Evolutionary conservation across 1,140 invertebrate species (phyloP), one percentile per base, ranked within the genome.

Genomic region (Matsumurasca onukii): DNA sequence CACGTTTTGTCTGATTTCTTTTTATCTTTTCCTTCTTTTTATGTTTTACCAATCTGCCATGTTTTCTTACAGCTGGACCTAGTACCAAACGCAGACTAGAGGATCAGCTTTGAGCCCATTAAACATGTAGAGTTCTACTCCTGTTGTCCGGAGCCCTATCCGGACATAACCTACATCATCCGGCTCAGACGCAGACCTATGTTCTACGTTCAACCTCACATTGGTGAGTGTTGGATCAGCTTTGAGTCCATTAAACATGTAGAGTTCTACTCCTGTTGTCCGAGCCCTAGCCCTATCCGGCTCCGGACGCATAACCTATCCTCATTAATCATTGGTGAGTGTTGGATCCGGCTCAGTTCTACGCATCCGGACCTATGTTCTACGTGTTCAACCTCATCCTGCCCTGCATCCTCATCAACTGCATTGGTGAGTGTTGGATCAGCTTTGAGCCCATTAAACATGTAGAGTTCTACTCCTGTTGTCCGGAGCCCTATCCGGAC

Each of bases 341-440:
- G 17, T n/a, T n/a, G 71, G 91, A 90, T 2, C 12, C 86, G 87
- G n/a, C n/a, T n/a, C n/a, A n/a, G n/a, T n/a, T n/a, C n/a, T n/a
- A n/a, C n/a, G n/a, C n/a, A n/a, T n/a, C n/a, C n/a, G n/a, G n/a
- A n/a, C n/a, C n/a, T n/a, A 86, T 95, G 83, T 96, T 95, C 78
- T 96, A 95, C 78, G 90, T 96, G 12, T 95, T 95, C 82, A 95
- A 95, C 77, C 84, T 95, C 68, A 93, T 95, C 59, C 84, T 95
- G 39, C 94, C 94, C 0, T 96, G 94, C 78, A 86, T 95, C 64
- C 86, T 96, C 3, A 97, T 96, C 75, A 95, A 94, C 74, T 86
- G 89, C 65, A 91, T 91, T 61, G 90, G 90, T 91, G 81, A 82
- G 80, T 39, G 17, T n/a, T n/a, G 71, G 91, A 90, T 2, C 12